These are phyloP conservation scores for Equus przewalskii DNA, from an alignment of 2,113 vertebrate genomes.

Conservation along the genomic window DNA sequence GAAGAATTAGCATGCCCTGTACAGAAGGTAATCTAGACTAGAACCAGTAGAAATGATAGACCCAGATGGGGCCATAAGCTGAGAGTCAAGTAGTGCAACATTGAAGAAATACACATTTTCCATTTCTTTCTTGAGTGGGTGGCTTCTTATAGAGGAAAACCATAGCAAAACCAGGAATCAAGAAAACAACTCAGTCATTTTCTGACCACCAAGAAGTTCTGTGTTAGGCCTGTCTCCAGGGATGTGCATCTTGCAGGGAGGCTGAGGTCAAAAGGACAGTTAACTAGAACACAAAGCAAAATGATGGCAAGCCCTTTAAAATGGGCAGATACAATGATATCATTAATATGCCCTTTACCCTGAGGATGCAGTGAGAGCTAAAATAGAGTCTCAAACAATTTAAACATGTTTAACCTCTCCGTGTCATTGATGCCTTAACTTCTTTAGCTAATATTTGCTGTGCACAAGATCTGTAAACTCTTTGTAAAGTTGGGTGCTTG, in stretches of 20 bases:
- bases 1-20: background rate
- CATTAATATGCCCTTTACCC: background rate
- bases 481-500: background rate
- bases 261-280: background rate
- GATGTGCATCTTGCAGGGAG: background rate
- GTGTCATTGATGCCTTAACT: background rate
- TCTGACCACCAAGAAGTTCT: background rate
- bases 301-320: background rate
- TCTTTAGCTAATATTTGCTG: background rate
- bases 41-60: constrained; percentile 35
- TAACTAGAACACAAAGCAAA: background rate
- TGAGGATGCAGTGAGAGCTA: background rate
- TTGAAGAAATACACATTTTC: background rate
- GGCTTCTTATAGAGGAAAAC: background rate
- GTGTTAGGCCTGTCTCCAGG: background rate
- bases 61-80: background rate
- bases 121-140: background rate
- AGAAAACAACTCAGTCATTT: constrained; percentile 15
- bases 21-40: constrained; percentile 9
- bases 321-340: background rate
- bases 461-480: background rate
- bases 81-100: background rate
- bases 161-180: background rate
- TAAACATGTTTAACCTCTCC: background rate
- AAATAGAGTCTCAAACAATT: background rate